These are phyloP conservation scores for Andrena bucephala DNA, from an alignment of 2,888 invertebrate genomes.

Conservation along the genomic window DNA sequence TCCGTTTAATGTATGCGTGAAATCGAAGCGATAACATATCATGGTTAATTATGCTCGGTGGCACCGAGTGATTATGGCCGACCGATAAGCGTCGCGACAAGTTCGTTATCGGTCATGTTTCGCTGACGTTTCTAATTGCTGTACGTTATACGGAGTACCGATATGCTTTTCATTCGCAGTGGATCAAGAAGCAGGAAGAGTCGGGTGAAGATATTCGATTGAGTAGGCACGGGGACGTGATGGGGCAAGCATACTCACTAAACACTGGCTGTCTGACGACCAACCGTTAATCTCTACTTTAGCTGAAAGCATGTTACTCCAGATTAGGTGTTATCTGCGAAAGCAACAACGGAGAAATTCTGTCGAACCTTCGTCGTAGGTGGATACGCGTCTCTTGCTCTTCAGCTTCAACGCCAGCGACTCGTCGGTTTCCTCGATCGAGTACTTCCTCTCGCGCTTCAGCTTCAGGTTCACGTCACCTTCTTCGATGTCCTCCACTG, in stretches of 20 bases:
- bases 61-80: constrained; percentile 3
- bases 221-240: constrained; percentile 38
- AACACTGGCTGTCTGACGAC: constrained; percentile 37
- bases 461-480: constrained; percentile 84
- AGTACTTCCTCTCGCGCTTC: constrained; percentile 84
- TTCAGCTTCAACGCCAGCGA: constrained; percentile 90
- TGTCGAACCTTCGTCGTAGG: constrained; percentile 88
- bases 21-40: constrained; percentile 4
- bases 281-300: constrained; percentile 56
- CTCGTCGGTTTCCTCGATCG: constrained; percentile 87
- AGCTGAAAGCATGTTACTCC: constrained; percentile 73
- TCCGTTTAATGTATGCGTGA: constrained; percentile 9
- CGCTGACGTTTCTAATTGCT: constrained; percentile 26
- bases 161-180: constrained; percentile 82
- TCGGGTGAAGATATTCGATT: constrained; percentile 39
- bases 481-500: constrained; percentile 86
- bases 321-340: constrained; percentile 56
- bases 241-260: constrained; percentile 72
- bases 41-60: background rate
- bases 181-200: constrained; percentile 56
- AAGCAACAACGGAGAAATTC: constrained; percentile 38
- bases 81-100: background rate
- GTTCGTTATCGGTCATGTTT: constrained; percentile 19
- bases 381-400: constrained; percentile 88
- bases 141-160: constrained; percentile 69